phyloP scores from a whole-genome alignment of 2,797 vertebrate species.

The Darevskia nairensis region DNA sequence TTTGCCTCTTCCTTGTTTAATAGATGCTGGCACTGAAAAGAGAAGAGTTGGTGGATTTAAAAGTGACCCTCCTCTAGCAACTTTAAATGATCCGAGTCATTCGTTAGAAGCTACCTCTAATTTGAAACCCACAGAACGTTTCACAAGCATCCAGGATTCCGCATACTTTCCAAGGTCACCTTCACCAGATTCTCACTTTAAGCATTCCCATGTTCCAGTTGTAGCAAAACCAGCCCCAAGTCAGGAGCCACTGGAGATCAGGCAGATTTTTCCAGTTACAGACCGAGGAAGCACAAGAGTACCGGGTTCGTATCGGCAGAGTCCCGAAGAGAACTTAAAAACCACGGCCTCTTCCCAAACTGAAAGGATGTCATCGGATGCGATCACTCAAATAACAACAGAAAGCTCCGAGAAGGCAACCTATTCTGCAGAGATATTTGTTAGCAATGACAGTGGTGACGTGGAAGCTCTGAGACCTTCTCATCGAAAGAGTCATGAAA shows the following conservation, averaged over 20 bases:
- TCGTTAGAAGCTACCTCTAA: conserved; percentile 41
- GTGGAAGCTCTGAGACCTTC: fast-evolving
- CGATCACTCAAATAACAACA: conserved; percentile 77
- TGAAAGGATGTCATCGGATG: conserved; percentile 64
- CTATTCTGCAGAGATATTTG: conserved; percentile 75
- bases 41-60: not conserved
- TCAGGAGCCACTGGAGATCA: conserved; percentile 43
- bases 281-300: conserved; percentile 43
- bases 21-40: conserved; percentile 25
- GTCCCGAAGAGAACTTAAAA: not conserved
- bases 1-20: not conserved
- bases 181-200: conserved; percentile 7
- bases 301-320: conserved; percentile 19
- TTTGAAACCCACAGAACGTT: conserved; percentile 20
- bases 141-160: conserved; percentile 49
- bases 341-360: conserved; percentile 17
- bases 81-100: conserved; percentile 12
- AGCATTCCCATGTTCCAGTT: conserved; percentile 35
- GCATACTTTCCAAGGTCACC: conserved; percentile 48
- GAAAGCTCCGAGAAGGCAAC: conserved; percentile 60
- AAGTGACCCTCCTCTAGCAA: not conserved
- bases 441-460: conserved; percentile 27
- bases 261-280: conserved; percentile 31
- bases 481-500: not conserved
- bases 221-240: conserved; percentile 55